Conservation (phyloP, 1,140 invertebrate genomes). For the Panagrolaimus sp. region DNA sequence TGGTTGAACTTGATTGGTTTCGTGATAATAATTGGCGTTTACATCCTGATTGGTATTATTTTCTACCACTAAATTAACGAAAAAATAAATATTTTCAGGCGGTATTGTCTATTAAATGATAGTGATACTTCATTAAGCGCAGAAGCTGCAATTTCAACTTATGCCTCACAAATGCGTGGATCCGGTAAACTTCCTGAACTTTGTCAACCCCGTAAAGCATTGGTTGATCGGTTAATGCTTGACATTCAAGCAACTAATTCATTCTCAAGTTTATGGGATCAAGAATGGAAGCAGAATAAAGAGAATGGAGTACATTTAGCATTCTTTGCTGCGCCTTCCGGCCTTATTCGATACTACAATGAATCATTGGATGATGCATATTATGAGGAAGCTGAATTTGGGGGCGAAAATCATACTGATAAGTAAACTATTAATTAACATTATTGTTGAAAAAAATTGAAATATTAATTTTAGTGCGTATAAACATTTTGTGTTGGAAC, state of each 20-base stretch:
- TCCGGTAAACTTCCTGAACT: constrained; percentile 45
- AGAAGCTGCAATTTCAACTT: constrained; percentile 52
- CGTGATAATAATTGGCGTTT: constrained; percentile 49
- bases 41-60: constrained; percentile 54
- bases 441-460: background rate
- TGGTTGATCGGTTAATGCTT: constrained; percentile 53
- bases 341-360: constrained; percentile 55
- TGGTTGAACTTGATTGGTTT: constrained; percentile 50
- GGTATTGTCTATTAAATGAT: constrained; percentile 58
- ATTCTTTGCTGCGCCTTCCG: constrained; percentile 56
- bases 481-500: constrained; percentile 52
- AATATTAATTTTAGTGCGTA: constrained; percentile 42
- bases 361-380: constrained; percentile 46
- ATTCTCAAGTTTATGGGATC: constrained; percentile 44
- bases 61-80: background rate
- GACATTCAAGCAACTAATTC: constrained; percentile 50
- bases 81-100: constrained; percentile 30
- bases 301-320: constrained; percentile 54
- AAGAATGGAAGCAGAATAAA: constrained; percentile 39
- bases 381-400: constrained; percentile 40
- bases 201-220: constrained; percentile 40
- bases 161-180: constrained; percentile 52
- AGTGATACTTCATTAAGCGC: constrained; percentile 48
- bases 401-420: constrained; percentile 25
- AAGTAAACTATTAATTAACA: constrained; percentile 16